Evolutionary conservation across 2,888 invertebrate genomes (phyloP).

Genomic region (Cephus runcator): DNA sequence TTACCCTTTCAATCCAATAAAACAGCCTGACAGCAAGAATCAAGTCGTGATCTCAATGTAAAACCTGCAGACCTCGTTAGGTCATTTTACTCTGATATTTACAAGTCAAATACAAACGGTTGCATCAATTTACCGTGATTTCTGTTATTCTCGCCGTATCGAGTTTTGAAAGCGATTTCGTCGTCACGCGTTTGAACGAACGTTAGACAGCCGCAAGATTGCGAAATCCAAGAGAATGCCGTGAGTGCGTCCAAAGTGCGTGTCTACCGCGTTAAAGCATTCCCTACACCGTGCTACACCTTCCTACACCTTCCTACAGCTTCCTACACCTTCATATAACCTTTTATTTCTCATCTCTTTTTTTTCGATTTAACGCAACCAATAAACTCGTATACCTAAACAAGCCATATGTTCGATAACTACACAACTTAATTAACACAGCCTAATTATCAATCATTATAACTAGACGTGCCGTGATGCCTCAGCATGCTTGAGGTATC

Average conservation of each 20-base stretch:
- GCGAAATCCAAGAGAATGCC: background rate
- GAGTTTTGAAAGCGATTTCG: slow-evolving; percentile 4
- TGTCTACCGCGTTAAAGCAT: background rate
- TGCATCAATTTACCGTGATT: background rate
- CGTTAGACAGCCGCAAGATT: background rate
- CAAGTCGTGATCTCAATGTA: background rate
- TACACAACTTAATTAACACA: background rate
- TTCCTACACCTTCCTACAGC: background rate
- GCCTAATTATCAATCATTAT: background rate
- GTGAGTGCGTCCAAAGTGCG: background rate
- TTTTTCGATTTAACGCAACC: background rate
- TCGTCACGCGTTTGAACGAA: slow-evolving; percentile 1
- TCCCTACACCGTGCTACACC: background rate
- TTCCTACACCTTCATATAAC: background rate
- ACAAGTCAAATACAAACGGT: background rate
- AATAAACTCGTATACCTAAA: background rate
- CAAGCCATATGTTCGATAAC: background rate
- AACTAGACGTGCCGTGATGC: background rate
- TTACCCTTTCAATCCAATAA: background rate
- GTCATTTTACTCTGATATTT: background rate
- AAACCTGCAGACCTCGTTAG: background rate
- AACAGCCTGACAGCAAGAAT: background rate
- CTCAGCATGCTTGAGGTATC: background rate
- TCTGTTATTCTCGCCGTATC: background rate
- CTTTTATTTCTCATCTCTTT: background rate